Conservation (phyloP, 2,888 invertebrate species). For the Heteropelma amictum region DNA sequence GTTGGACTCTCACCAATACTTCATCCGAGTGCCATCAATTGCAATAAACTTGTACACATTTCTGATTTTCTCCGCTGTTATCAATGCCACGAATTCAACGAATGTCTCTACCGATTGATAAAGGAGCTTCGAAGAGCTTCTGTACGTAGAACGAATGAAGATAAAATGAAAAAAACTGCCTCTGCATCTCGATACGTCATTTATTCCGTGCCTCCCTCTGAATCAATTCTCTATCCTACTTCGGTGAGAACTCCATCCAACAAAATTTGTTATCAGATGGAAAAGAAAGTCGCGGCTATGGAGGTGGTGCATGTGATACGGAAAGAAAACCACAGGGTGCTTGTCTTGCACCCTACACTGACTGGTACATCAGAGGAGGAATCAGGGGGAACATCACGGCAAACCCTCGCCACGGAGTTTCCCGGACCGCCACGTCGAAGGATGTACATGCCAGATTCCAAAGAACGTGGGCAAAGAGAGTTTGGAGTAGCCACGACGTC, state of each 20-base stretch:
- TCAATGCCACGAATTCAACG: no score
- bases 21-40: no score
- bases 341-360: no score
- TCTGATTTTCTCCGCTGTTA: no score
- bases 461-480: background rate
- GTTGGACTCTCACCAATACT: no score
- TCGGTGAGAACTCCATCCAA: conserved; percentile 8
- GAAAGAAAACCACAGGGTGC: no score
- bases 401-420: conserved; percentile 21
- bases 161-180: background rate
- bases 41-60: no score
- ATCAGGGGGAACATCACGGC: conserved; percentile 18
- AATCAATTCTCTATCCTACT: background rate
- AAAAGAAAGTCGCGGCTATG: conserved; percentile 22
- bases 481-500: conserved; percentile 29
- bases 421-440: conserved; percentile 1
- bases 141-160: no score
- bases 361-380: no score
- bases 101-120: no score
- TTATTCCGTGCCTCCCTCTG: background rate
- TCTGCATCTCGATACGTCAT: background rate
- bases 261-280: conserved; percentile 39
- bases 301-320: conserved; percentile 14
- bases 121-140: no score
- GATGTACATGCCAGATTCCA: background rate